These are phyloP conservation scores for Drosophila fuyamai DNA, from an alignment of 1,140 invertebrate genomes.

Conservation along the genomic window DNA sequence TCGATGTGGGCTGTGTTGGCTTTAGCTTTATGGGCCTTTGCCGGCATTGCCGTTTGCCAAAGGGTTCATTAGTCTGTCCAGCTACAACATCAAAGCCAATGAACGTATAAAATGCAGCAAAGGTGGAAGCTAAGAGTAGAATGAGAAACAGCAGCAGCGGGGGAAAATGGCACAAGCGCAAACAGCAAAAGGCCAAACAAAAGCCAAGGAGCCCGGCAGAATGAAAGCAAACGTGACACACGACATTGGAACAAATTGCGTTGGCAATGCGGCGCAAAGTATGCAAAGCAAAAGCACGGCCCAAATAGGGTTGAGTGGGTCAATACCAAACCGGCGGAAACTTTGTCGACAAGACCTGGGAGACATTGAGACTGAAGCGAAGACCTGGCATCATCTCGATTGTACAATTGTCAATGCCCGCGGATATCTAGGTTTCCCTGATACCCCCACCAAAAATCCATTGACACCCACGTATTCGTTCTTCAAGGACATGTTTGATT, in stretches of 20 bases:
- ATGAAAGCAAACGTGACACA: conserved; percentile 66
- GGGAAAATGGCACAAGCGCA: conserved; percentile 39
- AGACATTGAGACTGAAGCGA: conserved; percentile 11
- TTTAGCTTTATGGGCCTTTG: conserved; percentile 49
- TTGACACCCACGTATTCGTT: conserved; percentile 1
- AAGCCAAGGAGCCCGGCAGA: conserved; percentile 31
- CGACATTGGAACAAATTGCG: conserved; percentile 39
- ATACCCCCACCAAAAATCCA: too few relatives aligned
- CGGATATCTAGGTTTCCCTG: conserved; percentile 26
- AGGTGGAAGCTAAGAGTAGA: conserved; percentile 12
- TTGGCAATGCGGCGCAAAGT: conserved; percentile 46
- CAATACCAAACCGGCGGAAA: conserved; percentile 2
- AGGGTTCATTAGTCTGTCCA: conserved; percentile 76
- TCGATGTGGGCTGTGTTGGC: conserved; percentile 28
- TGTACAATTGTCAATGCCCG: conserved; percentile 52
- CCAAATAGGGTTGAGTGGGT: neutral
- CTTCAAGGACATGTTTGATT: conserved; percentile 44
- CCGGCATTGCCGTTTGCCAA: conserved; percentile 47
- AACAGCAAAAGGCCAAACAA: conserved; percentile 46
- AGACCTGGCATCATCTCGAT: conserved; percentile 43
- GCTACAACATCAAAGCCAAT: conserved; percentile 68
- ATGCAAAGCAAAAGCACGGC: conserved; percentile 32
- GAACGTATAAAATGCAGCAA: conserved; percentile 65
- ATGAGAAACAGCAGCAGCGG: conserved; percentile 28
- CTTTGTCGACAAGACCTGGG: conserved; percentile 12